Evolutionary conservation across 2,113 vertebrate genomes (phyloP).

Genomic region (Hystrix brachyura): DNA sequence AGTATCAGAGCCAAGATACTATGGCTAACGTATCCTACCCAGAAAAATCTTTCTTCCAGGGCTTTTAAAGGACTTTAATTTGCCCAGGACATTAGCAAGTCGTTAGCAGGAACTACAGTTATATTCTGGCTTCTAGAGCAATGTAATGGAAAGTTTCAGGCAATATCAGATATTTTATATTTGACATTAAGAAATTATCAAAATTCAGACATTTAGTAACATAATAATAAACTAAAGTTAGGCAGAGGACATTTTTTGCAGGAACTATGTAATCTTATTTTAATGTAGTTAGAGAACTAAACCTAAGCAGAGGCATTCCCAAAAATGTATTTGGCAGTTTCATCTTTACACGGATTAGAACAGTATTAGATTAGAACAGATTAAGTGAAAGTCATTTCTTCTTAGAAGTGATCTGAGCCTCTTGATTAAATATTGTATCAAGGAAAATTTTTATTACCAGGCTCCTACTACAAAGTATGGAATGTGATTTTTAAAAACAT

Average conservation of each 20-base stretch:
- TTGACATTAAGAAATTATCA: slow-evolving; percentile 20
- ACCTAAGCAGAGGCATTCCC: not conserved
- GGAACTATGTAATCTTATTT: not conserved
- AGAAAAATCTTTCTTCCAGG: slow-evolving; percentile 33
- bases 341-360: not conserved
- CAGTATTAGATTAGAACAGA: not conserved
- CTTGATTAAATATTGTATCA: slow-evolving; percentile 59
- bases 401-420: slow-evolving; percentile 36
- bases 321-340: not conserved
- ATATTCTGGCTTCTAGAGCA: not conserved
- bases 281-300: not conserved
- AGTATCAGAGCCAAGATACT: slow-evolving; percentile 8
- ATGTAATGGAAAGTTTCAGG: not conserved
- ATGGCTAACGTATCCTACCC: not conserved
- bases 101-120: slow-evolving; percentile 1
- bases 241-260: not conserved
- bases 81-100: not conserved
- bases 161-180: slow-evolving; percentile 33
- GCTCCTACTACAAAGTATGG: not conserved
- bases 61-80: slow-evolving; percentile 47
- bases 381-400: not conserved
- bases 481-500: not conserved
- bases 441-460: slow-evolving; percentile 49
- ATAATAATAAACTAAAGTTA: slow-evolving; percentile 28
- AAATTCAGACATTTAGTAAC: slow-evolving; percentile 36